Percentiles rank a stretch among this genome's conserved stretches.
Evolutionary conservation across 2,888 invertebrate genomes (phyloP).

Genomic region (Peribatodes rhomboidaria): DNA sequence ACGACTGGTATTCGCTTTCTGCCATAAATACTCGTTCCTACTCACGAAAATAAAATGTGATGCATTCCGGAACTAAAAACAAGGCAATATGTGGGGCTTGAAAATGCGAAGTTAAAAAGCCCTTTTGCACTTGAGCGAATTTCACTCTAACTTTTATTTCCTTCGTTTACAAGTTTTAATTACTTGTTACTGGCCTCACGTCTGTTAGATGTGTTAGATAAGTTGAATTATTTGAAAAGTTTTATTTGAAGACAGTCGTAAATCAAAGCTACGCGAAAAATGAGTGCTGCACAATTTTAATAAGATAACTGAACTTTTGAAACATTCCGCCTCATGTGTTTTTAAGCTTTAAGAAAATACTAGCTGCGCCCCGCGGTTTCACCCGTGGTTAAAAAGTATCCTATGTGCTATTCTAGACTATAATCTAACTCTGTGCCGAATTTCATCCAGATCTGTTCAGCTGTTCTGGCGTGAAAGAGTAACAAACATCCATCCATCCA

Average conservation of each 20-base stretch:
- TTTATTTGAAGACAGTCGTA: slow-evolving; percentile 15
- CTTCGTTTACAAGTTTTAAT: slow-evolving; percentile 30
- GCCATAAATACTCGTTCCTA: slow-evolving; percentile 11
- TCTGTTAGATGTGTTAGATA: slow-evolving; percentile 19
- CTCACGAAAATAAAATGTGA: slow-evolving; percentile 27
- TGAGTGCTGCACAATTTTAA: neutral
- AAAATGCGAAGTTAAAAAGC: slow-evolving; percentile 22
- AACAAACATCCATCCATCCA: no score
- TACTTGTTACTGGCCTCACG: slow-evolving; percentile 25
- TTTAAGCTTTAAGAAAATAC: neutral
- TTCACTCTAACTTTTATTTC: slow-evolving; percentile 26
- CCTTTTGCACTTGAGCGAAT: slow-evolving; percentile 22
- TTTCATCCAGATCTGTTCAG: no score
- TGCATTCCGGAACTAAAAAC: slow-evolving; percentile 19
- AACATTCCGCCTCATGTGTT: neutral
- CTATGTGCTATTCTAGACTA: no score
- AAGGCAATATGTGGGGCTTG: slow-evolving; percentile 22
- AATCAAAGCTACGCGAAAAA: slow-evolving; percentile 9
- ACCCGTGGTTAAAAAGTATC: no score
- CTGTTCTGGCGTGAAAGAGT: no score
- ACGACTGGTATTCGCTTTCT: slow-evolving; percentile 35
- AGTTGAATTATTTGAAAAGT: slow-evolving; percentile 29
- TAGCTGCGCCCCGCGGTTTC: no score
- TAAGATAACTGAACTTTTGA: neutral
- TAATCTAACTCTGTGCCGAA: no score